Base-by-base conservation (phyloP, 2,797 vertebrate genomes). In the Rhinichthys osculus region DNA sequence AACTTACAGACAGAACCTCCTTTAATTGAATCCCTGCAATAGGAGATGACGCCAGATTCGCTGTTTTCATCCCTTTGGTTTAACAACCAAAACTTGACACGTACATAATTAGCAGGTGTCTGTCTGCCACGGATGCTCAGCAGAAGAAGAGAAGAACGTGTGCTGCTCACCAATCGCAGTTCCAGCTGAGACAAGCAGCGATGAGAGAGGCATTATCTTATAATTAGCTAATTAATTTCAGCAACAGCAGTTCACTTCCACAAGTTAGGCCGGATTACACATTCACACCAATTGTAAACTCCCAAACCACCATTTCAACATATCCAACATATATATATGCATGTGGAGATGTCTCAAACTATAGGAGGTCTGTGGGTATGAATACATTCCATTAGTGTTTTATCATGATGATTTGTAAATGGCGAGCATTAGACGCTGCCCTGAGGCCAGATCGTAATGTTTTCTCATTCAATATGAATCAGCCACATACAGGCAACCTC, bases 381-480 rank as follows among this genome's bases (percentile, higher is more conserved):
- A 90, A 82, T 82, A 27, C 10, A 42, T 1, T 23, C 87, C 87
- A 89, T 93, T 92, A 91, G 91, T 88, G 92, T 93, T 91, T 86
- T 92, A 92, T 93, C 95, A 94, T 86, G 78, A 87, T 38, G 90
- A 91, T 88, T 88, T 85, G 94, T 91, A 93, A 94, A 94, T 92
- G 88, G 92, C 85, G 59, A 79, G 85, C 88, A 89, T 90, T 86
- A 92, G 88, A 90, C 85, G 90, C 90, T 92, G 88, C 93, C 94
- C 88, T 88, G 83, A 89, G 91, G 94, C 90, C 90, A 92, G 78
- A 94, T 88, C 92, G 89, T 87, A 87, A 83, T 86, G 90, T 89
- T 94, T 84, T 89, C 69, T 71, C 83, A 67, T 82, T 85, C 80
- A 82, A 74, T 79, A 87, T 88, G 74, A 82, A 84, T 88, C 72